Percentiles rank a stretch among this genome's conserved stretches.
Evolutionary conservation across 1,140 invertebrate species (phyloP).

Genomic region (Lepidurus packardi): DNA sequence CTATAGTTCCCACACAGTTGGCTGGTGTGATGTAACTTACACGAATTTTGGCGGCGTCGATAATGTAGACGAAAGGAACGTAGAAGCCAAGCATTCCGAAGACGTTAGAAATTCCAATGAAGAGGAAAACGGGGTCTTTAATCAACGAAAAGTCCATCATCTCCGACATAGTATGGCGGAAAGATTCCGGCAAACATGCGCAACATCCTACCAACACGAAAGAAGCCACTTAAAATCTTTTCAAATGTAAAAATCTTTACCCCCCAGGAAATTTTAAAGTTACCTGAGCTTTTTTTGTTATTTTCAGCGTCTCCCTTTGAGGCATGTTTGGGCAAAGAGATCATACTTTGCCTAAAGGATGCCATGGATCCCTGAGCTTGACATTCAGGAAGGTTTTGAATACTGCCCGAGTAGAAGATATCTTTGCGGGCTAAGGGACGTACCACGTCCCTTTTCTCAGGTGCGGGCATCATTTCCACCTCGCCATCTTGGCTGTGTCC

Average conservation of each 20-base stretch:
- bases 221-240: neutral
- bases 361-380: slow-evolving; percentile 87
- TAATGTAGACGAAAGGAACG: slow-evolving; percentile 89
- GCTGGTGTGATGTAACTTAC: slow-evolving; percentile 46
- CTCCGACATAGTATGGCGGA: slow-evolving; percentile 73
- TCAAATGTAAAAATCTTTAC: neutral
- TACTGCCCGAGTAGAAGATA: slow-evolving; percentile 95
- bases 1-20: too few relatives aligned
- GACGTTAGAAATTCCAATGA: slow-evolving; percentile 89
- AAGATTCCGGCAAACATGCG: slow-evolving; percentile 71
- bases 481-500: slow-evolving; percentile 27
- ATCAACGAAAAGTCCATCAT: slow-evolving; percentile 91
- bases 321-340: slow-evolving; percentile 58
- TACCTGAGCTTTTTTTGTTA: slow-evolving; percentile 26
- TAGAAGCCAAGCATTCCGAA: slow-evolving; percentile 92
- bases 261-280: neutral
- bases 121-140: slow-evolving; percentile 82
- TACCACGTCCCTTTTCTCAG: slow-evolving; percentile 64
- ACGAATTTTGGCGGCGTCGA: slow-evolving; percentile 67
- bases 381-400: slow-evolving; percentile 83
- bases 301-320: slow-evolving; percentile 11
- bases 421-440: slow-evolving; percentile 92
- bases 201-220: slow-evolving; percentile 46
- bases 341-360: slow-evolving; percentile 74
- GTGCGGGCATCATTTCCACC: slow-evolving; percentile 44